phyloP scores from a whole-genome alignment of 2,888 invertebrate genomes.

The Scaptomyza flava region DNA sequence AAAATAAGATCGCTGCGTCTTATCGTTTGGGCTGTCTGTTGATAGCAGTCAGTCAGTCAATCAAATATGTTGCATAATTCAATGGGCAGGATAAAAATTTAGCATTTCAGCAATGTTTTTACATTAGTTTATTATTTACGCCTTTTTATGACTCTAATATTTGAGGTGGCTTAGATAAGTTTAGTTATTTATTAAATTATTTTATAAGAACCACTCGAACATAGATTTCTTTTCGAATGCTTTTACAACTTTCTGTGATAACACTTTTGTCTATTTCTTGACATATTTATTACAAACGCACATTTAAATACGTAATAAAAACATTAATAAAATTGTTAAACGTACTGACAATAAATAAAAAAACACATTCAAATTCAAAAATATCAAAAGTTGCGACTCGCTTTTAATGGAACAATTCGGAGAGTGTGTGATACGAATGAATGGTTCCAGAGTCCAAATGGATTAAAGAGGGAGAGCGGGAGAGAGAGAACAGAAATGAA shows the following conservation, averaged over 20 bases:
- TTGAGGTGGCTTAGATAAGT: too few relatives aligned
- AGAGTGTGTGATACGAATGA: slow-evolving; percentile 4
- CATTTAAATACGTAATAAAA: neutral
- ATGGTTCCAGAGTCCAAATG: slow-evolving; percentile 4
- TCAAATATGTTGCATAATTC: neutral
- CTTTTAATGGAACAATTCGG: slow-evolving; percentile 2
- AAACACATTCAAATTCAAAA: too few relatives aligned
- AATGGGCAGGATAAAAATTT: too few relatives aligned
- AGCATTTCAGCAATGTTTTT: neutral
- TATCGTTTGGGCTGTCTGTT: neutral
- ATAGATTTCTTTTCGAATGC: neutral
- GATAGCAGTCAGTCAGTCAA: neutral
- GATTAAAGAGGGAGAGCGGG: neutral
- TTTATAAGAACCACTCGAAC: too few relatives aligned
- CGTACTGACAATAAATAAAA: neutral
- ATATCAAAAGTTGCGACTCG: slow-evolving; percentile 4
- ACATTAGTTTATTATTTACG: neutral
- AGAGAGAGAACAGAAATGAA: neutral
- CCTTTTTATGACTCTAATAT: neutral
- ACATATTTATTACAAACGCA: neutral
- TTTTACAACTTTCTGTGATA: neutral
- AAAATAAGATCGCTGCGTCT: neutral
- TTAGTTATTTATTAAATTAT: too few relatives aligned
- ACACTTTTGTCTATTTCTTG: neutral
- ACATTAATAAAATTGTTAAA: neutral